A percentile compares a stretch with the other conserved stretches of the same genome.
Conservation (phyloP, 2,888 invertebrate genomes). For the Sthenelais limicola region DNA sequence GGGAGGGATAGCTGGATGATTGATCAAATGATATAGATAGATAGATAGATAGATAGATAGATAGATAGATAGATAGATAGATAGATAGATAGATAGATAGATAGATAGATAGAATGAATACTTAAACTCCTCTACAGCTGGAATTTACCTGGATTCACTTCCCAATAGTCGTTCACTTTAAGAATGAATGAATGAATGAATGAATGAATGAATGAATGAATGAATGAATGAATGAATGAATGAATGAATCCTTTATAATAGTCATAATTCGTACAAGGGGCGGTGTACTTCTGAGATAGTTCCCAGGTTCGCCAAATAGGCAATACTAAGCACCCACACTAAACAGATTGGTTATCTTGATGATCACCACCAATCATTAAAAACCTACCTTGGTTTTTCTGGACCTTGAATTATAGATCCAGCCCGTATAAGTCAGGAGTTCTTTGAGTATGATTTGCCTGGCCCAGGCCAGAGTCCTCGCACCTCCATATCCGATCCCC, state of each 20-base stretch:
- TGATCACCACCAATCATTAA: not conserved
- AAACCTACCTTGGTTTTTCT: slow-evolving; percentile 41
- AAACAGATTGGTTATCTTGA: not conserved
- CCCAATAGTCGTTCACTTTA: no score
- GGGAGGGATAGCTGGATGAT: no score
- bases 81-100: no score
- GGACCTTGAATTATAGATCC: slow-evolving; percentile 38
- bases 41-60: no score
- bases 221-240: not conserved
- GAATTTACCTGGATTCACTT: no score
- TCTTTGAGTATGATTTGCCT: slow-evolving; percentile 13
- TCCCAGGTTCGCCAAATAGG: not conserved
- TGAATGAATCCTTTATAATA: not conserved
- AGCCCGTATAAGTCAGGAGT: slow-evolving; percentile 40
- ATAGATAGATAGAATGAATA: no score
- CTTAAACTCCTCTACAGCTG: no score
- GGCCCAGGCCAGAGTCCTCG: slow-evolving; percentile 35
- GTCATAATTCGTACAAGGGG: not conserved
- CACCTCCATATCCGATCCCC: slow-evolving; percentile 34
- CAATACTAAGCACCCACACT: not conserved
- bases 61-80: no score
- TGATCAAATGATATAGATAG: no score
- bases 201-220: no score
- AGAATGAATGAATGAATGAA: no score
- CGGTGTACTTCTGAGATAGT: not conserved